These are phyloP conservation scores for Antechinus flavipes DNA, from an alignment of 2,113 vertebrate genomes.

Conservation along the genomic window DNA sequence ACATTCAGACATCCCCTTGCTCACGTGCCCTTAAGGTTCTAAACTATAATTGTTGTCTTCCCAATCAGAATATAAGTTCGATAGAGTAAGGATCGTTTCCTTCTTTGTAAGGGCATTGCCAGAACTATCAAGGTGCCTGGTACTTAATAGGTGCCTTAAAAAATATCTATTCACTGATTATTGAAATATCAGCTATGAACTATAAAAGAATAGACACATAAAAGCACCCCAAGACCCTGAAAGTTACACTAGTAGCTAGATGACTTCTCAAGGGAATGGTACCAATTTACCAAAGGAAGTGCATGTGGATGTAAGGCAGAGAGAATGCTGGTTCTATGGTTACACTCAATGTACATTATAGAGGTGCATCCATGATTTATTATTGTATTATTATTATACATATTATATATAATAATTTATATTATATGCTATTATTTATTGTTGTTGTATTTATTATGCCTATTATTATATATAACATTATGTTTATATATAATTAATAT, in stretches of 20 bases:
- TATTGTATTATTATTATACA: not conserved
- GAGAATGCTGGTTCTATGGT: not conserved
- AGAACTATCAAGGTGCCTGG: not conserved
- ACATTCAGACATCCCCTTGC: not conserved
- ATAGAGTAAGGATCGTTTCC: not conserved
- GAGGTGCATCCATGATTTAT: not conserved
- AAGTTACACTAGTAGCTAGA: not conserved
- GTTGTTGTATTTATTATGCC: no score
- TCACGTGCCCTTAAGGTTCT: not conserved
- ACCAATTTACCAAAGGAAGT: not conserved
- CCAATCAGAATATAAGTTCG: not conserved
- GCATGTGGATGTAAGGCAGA: not conserved
- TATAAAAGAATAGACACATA: not conserved
- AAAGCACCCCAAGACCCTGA: not conserved
- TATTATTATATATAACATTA: no score
- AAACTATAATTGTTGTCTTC: not conserved
- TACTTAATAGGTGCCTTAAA: not conserved
- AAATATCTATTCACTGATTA: not conserved
- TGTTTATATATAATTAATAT: no score
- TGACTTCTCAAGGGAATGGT: not conserved
- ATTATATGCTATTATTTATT: no score
- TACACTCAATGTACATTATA: not conserved
- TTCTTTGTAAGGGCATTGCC: not conserved
- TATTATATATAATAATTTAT: no score
- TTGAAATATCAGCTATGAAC: not conserved